Evolutionary conservation across 2,797 vertebrate species (phyloP).

Genomic region (Hydrocynus forskahlii): DNA sequence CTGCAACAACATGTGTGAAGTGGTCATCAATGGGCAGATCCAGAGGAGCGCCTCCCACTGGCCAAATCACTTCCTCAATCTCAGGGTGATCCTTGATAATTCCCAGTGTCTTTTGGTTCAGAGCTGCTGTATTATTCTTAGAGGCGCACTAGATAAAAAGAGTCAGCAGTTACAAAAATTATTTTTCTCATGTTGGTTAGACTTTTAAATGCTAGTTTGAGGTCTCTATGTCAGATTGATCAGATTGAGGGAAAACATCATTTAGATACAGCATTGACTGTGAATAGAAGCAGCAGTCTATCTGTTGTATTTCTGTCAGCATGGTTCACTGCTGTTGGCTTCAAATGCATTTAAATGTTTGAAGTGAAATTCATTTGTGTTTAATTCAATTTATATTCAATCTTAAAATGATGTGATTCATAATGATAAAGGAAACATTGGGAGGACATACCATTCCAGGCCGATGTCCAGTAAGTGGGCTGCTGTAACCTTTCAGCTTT

Average conservation of each 20-base stretch:
- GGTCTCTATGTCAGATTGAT: too few relatives aligned
- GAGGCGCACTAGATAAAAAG: constrained; percentile 69
- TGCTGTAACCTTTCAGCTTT: constrained; percentile 78
- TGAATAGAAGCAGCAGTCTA: too few relatives aligned
- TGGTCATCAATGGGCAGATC: constrained; percentile 79
- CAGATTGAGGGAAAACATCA: too few relatives aligned
- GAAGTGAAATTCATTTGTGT: too few relatives aligned
- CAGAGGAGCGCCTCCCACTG: constrained; percentile 76
- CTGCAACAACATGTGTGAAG: constrained; percentile 79
- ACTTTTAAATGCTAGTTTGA: too few relatives aligned
- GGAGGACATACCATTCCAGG: constrained; percentile 74
- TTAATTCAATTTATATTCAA: neutral
- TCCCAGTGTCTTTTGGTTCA: constrained; percentile 74
- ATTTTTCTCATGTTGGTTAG: too few relatives aligned
- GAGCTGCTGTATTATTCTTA: constrained; percentile 65
- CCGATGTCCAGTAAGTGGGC: constrained; percentile 63
- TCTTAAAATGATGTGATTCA: neutral
- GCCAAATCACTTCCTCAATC: constrained; percentile 79
- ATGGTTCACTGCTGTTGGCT: too few relatives aligned
- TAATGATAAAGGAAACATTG: constrained; percentile 1
- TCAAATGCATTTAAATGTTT: too few relatives aligned
- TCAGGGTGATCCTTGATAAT: constrained; percentile 81
- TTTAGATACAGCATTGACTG: too few relatives aligned
- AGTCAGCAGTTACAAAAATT: neutral
- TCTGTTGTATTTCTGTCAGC: too few relatives aligned